These are phyloP conservation scores for Leptatherina wallacei DNA, from an alignment of 2,797 vertebrate genomes.

Conservation along the genomic window DNA sequence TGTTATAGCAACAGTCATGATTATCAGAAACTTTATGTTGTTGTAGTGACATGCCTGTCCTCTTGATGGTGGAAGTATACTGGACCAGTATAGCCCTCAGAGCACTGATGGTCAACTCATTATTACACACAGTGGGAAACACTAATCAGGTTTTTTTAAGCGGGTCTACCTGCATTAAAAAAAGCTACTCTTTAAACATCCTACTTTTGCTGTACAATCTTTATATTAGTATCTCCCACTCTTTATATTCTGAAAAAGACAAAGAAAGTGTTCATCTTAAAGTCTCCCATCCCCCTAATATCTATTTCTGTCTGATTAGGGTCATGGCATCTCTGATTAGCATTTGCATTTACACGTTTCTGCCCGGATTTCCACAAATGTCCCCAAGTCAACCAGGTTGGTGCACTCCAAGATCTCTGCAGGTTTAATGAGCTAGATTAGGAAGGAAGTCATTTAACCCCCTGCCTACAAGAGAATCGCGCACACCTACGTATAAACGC, in stretches of 20 bases:
- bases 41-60: not conserved
- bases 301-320: constrained; percentile 65
- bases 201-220: not conserved
- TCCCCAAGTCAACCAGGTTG: constrained; percentile 68
- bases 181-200: not conserved
- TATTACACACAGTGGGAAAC: not conserved
- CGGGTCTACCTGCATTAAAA: not conserved
- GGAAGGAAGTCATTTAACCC: constrained; percentile 76
- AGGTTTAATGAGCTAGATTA: constrained; percentile 75
- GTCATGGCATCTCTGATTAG: constrained; percentile 67
- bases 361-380: constrained; percentile 67
- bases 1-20: not conserved
- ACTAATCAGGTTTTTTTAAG: not conserved
- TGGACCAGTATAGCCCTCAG: too few relatives aligned
- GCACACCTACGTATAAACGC: constrained; percentile 7
- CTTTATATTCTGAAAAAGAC: constrained; percentile 25
- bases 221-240: not conserved
- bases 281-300: constrained; percentile 56
- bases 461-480: constrained; percentile 51
- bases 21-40: not conserved
- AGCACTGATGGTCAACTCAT: not conserved
- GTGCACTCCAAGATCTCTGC: constrained; percentile 58
- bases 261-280: constrained; percentile 47
- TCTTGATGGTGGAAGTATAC: not conserved
- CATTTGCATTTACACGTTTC: constrained; percentile 57